phyloP scores from a whole-genome alignment of 2,113 vertebrate genomes.

The Cyprichromis sp. region DNA sequence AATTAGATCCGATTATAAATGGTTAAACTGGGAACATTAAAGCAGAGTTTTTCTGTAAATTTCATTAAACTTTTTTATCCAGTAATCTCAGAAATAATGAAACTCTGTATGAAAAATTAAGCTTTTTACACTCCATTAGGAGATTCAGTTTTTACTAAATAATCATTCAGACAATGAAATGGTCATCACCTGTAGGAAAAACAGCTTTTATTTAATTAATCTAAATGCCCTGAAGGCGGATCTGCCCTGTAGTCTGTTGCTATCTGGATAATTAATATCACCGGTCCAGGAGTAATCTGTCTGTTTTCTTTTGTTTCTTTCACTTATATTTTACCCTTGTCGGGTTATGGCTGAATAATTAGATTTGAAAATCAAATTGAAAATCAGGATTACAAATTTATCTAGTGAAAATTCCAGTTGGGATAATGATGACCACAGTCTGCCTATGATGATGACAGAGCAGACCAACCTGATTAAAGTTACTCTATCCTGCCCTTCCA shows the following conservation, averaged over 20 bases:
- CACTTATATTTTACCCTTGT: neutral
- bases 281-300: neutral
- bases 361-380: neutral
- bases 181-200: neutral
- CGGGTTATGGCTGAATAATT: neutral
- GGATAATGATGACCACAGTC: neutral
- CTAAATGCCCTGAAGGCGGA: rapidly evolving
- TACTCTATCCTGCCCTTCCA: neutral
- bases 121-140: neutral
- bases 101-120: neutral
- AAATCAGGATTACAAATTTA: neutral
- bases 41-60: neutral
- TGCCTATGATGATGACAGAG: neutral
- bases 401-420: neutral
- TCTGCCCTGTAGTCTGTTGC: neutral
- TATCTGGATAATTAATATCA: neutral
- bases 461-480: neutral
- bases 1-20: neutral
- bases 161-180: neutral
- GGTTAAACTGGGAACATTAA: neutral
- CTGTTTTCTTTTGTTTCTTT: neutral
- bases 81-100: neutral
- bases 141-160: neutral
- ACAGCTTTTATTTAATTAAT: neutral
- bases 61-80: neutral